Conservation (phyloP, 2,113 vertebrate species). For the Patagioenas fasciata region DNA sequence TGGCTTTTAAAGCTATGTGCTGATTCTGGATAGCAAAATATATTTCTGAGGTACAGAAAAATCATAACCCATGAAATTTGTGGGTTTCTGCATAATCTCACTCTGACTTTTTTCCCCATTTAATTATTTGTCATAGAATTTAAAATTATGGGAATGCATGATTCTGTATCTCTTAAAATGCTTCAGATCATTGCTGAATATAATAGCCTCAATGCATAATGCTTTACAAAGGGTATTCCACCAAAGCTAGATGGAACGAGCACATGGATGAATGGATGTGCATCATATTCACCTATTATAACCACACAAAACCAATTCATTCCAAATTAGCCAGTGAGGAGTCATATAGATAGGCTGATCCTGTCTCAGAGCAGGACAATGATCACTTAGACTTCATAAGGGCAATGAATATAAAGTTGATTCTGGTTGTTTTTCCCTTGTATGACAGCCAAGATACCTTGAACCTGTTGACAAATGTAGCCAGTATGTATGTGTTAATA, state of each 20-base stretch:
- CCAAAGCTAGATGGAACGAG: neutral
- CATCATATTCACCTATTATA: neutral
- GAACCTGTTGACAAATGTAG: slow-evolving; percentile 91
- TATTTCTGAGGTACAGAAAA: neutral
- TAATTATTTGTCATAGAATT: neutral
- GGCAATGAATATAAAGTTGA: neutral
- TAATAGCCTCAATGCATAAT: neutral
- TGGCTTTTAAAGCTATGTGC: neutral
- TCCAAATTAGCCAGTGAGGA: neutral
- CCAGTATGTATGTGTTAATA: slow-evolving; percentile 91
- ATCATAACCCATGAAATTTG: neutral
- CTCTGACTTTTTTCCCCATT: neutral
- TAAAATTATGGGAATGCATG: neutral
- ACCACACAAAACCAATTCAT: neutral
- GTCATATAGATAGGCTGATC: neutral
- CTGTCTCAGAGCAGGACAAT: neutral
- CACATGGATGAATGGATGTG: neutral
- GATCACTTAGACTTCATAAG: fast-evolving
- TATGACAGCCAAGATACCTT: slow-evolving; percentile 80
- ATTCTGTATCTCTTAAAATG: neutral
- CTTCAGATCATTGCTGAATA: neutral
- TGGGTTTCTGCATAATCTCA: neutral
- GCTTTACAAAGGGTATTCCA: neutral
- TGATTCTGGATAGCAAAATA: neutral
- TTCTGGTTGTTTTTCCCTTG: neutral